Conservation (phyloP, 2,113 vertebrate genomes). For the Brachypteracias leptosomus region DNA sequence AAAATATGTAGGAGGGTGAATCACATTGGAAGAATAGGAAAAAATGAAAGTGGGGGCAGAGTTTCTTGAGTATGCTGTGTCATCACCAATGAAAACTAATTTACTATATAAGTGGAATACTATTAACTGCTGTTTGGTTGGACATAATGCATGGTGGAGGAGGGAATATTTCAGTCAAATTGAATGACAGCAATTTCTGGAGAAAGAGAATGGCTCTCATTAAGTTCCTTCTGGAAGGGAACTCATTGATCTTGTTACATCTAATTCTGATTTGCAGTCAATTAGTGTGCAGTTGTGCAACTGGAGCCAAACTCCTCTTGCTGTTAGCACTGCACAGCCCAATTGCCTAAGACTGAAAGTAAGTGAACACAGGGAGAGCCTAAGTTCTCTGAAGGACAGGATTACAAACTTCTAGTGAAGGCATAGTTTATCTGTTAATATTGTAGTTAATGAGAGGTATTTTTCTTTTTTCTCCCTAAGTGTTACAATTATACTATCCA, state of each 20-base stretch:
- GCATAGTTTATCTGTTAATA: background rate
- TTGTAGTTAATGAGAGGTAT: background rate
- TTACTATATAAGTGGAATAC: background rate
- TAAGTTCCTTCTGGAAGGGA: background rate
- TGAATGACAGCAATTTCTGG: background rate
- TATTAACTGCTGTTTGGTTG: conserved; percentile 18
- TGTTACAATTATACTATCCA: fast-evolving
- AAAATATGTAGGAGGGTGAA: conserved; percentile 59
- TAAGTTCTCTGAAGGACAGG: background rate
- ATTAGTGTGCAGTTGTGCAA: background rate
- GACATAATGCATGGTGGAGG: background rate
- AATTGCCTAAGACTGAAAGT: background rate
- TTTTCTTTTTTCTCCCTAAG: background rate
- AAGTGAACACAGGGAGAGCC: background rate
- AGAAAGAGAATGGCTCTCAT: background rate
- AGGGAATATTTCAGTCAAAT: background rate
- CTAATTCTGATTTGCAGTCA: background rate
- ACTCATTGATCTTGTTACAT: background rate
- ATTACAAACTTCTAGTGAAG: background rate
- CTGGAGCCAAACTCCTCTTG: background rate
- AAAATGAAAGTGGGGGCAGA: conserved; percentile 36
- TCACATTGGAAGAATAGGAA: conserved; percentile 28
- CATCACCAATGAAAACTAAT: conserved; percentile 30
- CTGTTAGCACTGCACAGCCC: background rate
- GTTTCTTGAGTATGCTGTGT: conserved; percentile 20